A percentile compares a stretch with the other conserved stretches of the same genome.
Conservation (phyloP, 2,113 vertebrate genomes). For the Muntiacus reevesi region DNA sequence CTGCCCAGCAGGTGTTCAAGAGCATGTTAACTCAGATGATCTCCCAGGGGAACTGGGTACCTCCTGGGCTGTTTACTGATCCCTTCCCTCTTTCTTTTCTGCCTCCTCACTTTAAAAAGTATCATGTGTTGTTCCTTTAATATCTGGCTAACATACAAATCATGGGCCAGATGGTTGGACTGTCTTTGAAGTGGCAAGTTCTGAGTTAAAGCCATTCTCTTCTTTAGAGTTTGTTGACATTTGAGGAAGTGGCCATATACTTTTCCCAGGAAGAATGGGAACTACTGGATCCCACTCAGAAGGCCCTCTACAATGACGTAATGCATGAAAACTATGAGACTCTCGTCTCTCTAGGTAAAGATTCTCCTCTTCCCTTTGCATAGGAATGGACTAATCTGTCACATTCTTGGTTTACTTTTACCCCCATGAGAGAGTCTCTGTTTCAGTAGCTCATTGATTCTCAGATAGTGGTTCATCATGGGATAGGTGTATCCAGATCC, state of each 20-base stretch:
- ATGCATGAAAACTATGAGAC: slow-evolving; percentile 66
- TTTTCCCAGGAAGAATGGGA: slow-evolving; percentile 73
- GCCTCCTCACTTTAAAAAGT: background rate
- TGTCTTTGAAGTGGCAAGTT: background rate
- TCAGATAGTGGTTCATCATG: background rate
- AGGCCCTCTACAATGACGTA: slow-evolving; percentile 65
- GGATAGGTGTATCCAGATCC: background rate
- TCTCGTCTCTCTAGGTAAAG: slow-evolving; percentile 70
- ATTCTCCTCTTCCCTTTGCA: background rate
- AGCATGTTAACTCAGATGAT: background rate
- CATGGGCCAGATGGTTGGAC: background rate
- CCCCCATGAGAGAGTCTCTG: background rate
- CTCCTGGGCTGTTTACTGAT: background rate
- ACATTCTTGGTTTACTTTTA: background rate
- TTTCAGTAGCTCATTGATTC: background rate
- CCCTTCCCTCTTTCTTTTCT: background rate
- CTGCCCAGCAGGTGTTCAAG: background rate
- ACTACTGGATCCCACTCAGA: slow-evolving; percentile 56
- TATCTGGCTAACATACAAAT: background rate
- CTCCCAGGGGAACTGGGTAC: background rate
- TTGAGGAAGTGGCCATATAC: slow-evolving; percentile 72
- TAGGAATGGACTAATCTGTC: background rate
- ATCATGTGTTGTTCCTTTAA: background rate
- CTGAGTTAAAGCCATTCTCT: slow-evolving; percentile 49
- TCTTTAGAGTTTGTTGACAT: slow-evolving; percentile 64